Evolutionary conservation across 2,888 invertebrate species (phyloP).

Genomic region (Malacosoma neustria): DNA sequence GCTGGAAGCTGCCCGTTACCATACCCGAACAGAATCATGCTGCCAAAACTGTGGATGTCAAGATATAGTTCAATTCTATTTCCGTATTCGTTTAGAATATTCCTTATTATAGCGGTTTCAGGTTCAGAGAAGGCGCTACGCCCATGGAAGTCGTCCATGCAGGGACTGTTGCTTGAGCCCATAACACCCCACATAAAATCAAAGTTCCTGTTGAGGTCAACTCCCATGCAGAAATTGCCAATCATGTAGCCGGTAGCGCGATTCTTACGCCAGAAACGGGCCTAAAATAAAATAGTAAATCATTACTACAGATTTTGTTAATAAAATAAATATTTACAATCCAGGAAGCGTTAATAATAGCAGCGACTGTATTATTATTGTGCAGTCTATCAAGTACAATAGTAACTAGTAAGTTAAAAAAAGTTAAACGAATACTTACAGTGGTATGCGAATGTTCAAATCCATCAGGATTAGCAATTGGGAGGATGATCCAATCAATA

Average conservation of each 20-base stretch:
- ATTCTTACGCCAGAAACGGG: slow-evolving; percentile 80
- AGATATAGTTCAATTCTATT: slow-evolving; percentile 77
- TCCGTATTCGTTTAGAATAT: slow-evolving; percentile 64
- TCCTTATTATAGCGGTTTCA: slow-evolving; percentile 74
- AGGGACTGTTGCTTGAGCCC: slow-evolving; percentile 59
- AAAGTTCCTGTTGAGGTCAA: slow-evolving; percentile 86
- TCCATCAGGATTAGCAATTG: slow-evolving; percentile 82
- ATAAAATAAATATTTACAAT: too few species aligned
- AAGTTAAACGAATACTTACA: slow-evolving; percentile 38
- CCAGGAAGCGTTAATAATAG: too few species aligned
- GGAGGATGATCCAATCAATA: slow-evolving; percentile 80
- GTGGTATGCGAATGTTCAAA: slow-evolving; percentile 74
- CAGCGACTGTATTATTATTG: too few species aligned
- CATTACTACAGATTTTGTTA: too few species aligned
- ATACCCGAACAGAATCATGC: slow-evolving; percentile 64
- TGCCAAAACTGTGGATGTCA: slow-evolving; percentile 84
- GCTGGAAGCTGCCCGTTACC: slow-evolving; percentile 56
- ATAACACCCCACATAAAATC: slow-evolving; percentile 77
- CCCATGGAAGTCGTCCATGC: slow-evolving; percentile 79
- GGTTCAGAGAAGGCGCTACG: slow-evolving; percentile 77
- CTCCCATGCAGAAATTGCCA: slow-evolving; percentile 73
- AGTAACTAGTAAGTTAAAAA: too few species aligned
- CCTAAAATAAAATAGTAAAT: slow-evolving; percentile 48
- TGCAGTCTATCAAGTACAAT: too few species aligned
- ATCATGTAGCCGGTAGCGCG: slow-evolving; percentile 42